These are phyloP conservation scores for Lacanobia wlatinum DNA, from an alignment of 2,888 invertebrate species.

Conservation along the genomic window DNA sequence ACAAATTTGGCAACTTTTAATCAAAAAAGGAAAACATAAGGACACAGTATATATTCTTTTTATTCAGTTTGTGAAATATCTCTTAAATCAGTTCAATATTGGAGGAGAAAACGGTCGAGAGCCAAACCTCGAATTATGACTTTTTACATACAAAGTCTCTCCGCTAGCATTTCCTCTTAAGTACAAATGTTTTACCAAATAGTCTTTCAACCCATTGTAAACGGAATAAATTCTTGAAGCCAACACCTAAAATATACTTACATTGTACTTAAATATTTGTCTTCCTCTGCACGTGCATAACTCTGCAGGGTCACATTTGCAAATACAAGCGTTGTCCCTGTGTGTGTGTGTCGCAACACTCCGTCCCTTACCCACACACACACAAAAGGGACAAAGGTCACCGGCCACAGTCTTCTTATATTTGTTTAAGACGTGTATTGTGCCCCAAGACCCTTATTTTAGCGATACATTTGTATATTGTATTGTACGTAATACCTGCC, in stretches of 20 bases:
- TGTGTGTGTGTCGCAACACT: constrained; percentile 79
- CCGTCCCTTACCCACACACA: constrained; percentile 88
- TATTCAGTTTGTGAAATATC: too few species aligned
- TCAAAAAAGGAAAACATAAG: too few species aligned
- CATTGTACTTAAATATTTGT: not conserved
- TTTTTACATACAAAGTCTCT: too few species aligned
- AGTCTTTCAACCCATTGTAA: not conserved
- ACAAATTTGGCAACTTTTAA: too few species aligned
- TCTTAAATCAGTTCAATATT: too few species aligned
- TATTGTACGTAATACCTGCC: constrained; percentile 68
- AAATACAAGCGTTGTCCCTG: constrained; percentile 83
- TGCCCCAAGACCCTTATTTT: constrained; percentile 81
- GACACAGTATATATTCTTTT: too few species aligned
- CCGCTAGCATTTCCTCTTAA: too few species aligned
- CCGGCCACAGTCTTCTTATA: constrained; percentile 89
- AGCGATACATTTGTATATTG: constrained; percentile 75
- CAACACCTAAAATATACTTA: not conserved
- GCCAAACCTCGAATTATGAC: too few species aligned
- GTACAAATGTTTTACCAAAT: too few species aligned
- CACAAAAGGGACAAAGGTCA: constrained; percentile 87
- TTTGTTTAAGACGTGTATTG: constrained; percentile 90
- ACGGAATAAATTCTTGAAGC: not conserved
- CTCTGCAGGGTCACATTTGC: constrained; percentile 86
- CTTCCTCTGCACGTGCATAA: constrained; percentile 56
- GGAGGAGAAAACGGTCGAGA: too few species aligned